Evolutionary conservation across 2,113 vertebrate species (phyloP).

Genomic region (Chionis minor): DNA sequence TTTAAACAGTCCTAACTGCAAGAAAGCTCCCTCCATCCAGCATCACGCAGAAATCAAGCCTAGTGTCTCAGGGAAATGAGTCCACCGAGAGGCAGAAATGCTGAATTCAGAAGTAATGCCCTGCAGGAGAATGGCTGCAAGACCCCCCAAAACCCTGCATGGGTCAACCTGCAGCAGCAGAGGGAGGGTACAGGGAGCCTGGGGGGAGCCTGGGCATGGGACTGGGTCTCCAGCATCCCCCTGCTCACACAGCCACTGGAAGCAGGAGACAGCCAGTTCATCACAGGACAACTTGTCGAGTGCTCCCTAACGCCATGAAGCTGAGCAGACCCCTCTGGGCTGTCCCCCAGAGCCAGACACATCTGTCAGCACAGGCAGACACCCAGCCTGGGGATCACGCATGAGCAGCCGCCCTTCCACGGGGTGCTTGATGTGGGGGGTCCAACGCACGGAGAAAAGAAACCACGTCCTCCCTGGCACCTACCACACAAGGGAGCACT

Average conservation of each 20-base stretch:
- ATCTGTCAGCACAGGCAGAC: not conserved
- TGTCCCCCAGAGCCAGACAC: not conserved
- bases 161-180: too few species aligned
- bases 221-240: too few species aligned
- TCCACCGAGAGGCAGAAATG: not conserved
- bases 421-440: rapidly evolving
- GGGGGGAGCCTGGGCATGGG: too few species aligned
- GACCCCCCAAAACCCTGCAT: not conserved
- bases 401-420: not conserved
- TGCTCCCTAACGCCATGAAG: not conserved
- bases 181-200: rapidly evolving
- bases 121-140: not conserved
- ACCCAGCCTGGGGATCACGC: rapidly evolving
- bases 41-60: not conserved
- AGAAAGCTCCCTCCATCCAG: not conserved
- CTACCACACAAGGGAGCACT: not conserved
- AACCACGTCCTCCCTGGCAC: rapidly evolving
- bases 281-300: not conserved
- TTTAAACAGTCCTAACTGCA: not conserved
- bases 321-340: too few species aligned
- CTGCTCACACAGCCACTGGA: not conserved
- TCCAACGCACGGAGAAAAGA: rapidly evolving
- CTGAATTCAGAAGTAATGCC: not conserved
- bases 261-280: not conserved
- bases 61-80: not conserved